These are phyloP conservation scores for Athene noctua DNA, from an alignment of 2,113 vertebrate species.

Conservation along the genomic window DNA sequence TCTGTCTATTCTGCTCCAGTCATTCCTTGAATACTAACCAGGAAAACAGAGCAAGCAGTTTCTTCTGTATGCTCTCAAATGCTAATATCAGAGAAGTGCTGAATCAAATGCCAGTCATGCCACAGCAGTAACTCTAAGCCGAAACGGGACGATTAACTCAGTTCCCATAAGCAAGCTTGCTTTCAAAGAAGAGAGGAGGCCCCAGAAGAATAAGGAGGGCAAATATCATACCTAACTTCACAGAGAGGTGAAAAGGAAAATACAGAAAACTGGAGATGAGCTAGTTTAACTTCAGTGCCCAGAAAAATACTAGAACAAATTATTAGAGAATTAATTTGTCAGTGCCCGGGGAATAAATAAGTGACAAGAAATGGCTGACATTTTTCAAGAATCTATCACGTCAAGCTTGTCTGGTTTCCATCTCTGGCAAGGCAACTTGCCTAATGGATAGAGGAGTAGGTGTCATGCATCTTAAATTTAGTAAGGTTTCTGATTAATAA, in stretches of 20 bases:
- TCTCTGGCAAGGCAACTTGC: background rate
- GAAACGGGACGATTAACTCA: background rate
- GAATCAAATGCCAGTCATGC: background rate
- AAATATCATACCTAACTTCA: background rate
- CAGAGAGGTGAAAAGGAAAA: background rate
- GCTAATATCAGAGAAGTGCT: background rate
- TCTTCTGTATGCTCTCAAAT: background rate
- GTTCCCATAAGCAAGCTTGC: background rate
- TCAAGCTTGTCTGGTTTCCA: background rate
- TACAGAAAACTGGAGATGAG: background rate
- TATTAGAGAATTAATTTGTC: background rate
- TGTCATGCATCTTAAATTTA: background rate
- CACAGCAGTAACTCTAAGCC: background rate
- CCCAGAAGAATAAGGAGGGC: background rate
- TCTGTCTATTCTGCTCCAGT: background rate
- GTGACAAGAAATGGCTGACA: background rate
- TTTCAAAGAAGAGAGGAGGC: background rate
- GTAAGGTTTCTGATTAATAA: background rate
- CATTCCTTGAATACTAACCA: conserved; percentile 7
- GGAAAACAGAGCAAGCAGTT: background rate
- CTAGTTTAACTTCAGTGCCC: background rate
- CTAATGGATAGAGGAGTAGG: background rate
- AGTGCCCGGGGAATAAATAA: background rate
- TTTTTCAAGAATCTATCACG: background rate
- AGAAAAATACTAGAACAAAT: background rate